Evolutionary conservation across 2,888 invertebrate species (phyloP), one percentile per base, ranked within the genome.

Genomic region (Acanthococcus lagerstroemiae): DNA sequence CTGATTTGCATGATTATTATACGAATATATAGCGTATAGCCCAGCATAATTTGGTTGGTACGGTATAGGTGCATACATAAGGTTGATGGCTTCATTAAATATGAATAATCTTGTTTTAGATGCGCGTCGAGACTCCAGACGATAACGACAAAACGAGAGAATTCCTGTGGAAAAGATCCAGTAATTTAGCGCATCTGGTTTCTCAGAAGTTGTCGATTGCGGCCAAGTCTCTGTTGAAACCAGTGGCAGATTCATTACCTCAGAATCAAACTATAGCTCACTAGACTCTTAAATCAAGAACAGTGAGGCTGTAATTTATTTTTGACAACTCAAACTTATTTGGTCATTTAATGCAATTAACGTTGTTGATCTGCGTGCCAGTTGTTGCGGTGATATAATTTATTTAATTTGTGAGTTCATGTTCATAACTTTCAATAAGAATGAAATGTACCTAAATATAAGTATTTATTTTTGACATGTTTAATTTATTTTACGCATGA

Each of bases 131-230:
- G 74, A 88, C 89, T 75, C 78, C 81, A 3, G 73, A 73, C 67
- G 85, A 86, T 73, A 65, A 69, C 65, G 90, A 90, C 76, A 83
- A 87, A 73, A 90, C 90, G 9, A 81, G 89, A 66, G 89, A 90
- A 75, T 84, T 89, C 72, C 84, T 90, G 54, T 90, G 90, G 90
- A 84, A 83, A 72, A 82, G 88, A 70, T 90, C 89, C 71, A 84
- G 89, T 0, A 84, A 88, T 75, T 90, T 91, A 71, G 90, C 90
- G 17, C 85, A 87, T 72, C 82, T 91, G 46, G 90, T 91, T 3
- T 88, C 90, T 0, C 84, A 87, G 74, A 88, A 90, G 77, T 78
- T 91, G 45, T 83, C 83, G 4, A 77, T 80, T 4, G 83, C 82
- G 4, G 79, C 83, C 1, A 79, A 78, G 71, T 81, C 82, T n/a